phyloP scores from a whole-genome alignment of 2,113 vertebrate genomes.

The Mola mola region DNA sequence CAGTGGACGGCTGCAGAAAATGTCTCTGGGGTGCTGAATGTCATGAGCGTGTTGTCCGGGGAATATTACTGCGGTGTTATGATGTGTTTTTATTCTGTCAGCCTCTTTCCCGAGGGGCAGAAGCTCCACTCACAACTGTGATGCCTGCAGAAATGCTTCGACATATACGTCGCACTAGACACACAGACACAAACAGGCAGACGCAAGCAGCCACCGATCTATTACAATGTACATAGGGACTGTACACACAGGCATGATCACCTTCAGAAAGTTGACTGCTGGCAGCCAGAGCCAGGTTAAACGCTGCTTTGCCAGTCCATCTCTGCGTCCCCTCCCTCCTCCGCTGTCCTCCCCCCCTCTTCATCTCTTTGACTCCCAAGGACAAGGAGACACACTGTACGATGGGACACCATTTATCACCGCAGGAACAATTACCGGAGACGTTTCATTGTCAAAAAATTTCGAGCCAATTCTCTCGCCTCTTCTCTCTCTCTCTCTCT shows the following conservation, averaged over 20 bases:
- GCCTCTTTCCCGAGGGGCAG: slow-evolving; percentile 63
- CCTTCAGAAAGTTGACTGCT: slow-evolving; percentile 64
- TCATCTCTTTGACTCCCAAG: slow-evolving; percentile 76
- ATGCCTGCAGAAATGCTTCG: slow-evolving; percentile 63
- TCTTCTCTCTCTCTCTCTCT: slow-evolving; percentile 65
- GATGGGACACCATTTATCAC: slow-evolving; percentile 80
- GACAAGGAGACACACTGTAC: slow-evolving; percentile 75
- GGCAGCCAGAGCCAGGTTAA: slow-evolving; percentile 63
- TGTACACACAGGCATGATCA: slow-evolving; percentile 31
- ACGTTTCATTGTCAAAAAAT: slow-evolving; percentile 80
- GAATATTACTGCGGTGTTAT: slow-evolving; percentile 68
- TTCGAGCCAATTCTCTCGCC: slow-evolving; percentile 65
- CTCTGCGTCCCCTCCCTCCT: slow-evolving; percentile 35
- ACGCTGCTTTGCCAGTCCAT: slow-evolving; percentile 63
- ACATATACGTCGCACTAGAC: slow-evolving; percentile 31
- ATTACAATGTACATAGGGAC: too few relatives aligned
- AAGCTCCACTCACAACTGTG: slow-evolving; percentile 53
- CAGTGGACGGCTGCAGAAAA: slow-evolving; percentile 40
- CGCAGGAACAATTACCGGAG: slow-evolving; percentile 78
- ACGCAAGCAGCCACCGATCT: slow-evolving; percentile 4
- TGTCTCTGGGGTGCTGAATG: slow-evolving; percentile 64
- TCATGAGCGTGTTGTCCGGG: slow-evolving; percentile 64
- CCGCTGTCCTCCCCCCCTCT: slow-evolving; percentile 32
- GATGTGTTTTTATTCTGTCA: slow-evolving; percentile 77
- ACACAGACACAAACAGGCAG: slow-evolving; percentile 4